A percentile compares a stretch with the other conserved stretches of the same genome.
Conservation (phyloP, 1,140 invertebrate species). For the Heterodera carotae region DNA sequence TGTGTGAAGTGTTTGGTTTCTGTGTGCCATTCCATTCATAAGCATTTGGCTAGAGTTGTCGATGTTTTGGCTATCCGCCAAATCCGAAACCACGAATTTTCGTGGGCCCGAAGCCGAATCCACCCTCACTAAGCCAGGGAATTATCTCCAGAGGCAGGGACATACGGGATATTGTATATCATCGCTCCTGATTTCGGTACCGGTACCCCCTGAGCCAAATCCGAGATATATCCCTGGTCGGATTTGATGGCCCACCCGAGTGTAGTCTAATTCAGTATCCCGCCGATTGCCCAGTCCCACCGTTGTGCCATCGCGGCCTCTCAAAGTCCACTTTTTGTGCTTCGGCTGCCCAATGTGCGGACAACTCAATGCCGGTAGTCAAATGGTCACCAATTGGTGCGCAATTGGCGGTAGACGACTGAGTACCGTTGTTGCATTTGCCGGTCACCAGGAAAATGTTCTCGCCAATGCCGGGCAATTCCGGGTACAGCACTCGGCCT, state of each 20-base stretch:
- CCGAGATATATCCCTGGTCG: no score
- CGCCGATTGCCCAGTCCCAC: constrained; percentile 37
- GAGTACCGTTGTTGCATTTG: constrained; percentile 4
- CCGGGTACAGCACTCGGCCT: constrained; percentile 63
- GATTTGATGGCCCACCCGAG: no score
- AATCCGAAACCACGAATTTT: no score
- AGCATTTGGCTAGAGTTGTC: no score
- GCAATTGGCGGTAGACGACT: background rate
- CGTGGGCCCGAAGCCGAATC: no score
- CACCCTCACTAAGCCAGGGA: no score
- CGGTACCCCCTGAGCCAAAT: no score
- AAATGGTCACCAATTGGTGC: constrained; percentile 50
- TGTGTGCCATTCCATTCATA: no score
- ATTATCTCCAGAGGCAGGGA: no score
- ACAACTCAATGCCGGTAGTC: constrained; percentile 60
- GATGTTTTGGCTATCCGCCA: no score
- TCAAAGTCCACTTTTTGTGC: constrained; percentile 61
- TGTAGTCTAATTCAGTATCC: background rate
- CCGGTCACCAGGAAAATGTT: constrained; percentile 55
- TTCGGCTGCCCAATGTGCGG: constrained; percentile 61
- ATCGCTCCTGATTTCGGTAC: no score
- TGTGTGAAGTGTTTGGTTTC: constrained; percentile 78
- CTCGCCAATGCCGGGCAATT: constrained; percentile 63
- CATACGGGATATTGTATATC: no score
- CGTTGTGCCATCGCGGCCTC: constrained; percentile 56